Evolutionary conservation across 2,797 vertebrate genomes (phyloP).

Genomic region (Nyctibius grandis): DNA sequence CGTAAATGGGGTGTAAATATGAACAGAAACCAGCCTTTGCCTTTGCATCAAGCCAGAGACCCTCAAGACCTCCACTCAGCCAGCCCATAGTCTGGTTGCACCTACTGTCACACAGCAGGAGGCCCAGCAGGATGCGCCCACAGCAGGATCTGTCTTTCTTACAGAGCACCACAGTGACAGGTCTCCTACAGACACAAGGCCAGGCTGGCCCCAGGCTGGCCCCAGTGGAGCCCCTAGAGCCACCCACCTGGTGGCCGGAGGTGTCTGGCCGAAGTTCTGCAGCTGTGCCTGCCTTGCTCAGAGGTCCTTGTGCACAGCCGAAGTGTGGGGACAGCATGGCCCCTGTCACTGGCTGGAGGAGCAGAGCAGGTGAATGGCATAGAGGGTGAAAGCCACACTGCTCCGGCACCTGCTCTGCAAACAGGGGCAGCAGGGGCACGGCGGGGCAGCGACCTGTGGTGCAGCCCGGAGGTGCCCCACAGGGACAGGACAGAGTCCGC

Average conservation of each 20-base stretch:
- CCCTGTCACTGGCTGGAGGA: neutral
- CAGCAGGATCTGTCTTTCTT: neutral
- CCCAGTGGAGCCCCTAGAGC: neutral
- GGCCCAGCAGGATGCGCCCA: no score
- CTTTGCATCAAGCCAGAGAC: neutral
- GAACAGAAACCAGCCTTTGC: neutral
- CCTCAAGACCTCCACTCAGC: neutral
- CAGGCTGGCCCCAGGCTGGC: neutral
- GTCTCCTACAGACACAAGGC: neutral
- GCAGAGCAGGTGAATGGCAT: neutral
- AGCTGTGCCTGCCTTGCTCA: neutral
- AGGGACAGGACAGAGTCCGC: neutral
- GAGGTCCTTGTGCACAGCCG: neutral
- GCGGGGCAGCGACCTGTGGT: neutral
- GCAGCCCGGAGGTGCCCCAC: neutral
- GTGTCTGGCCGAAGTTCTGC: rapidly evolving
- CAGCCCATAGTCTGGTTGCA: no score
- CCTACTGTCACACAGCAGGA: neutral
- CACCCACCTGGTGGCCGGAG: rapidly evolving
- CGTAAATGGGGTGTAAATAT: neutral
- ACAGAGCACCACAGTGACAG: neutral
- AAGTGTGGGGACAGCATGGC: rapidly evolving
- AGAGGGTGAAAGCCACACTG: neutral
- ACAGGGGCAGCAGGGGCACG: neutral
- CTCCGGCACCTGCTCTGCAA: neutral